Evolutionary conservation across 2,113 vertebrate species (phyloP).

Genomic region (Campylomormyrus numenius): DNA sequence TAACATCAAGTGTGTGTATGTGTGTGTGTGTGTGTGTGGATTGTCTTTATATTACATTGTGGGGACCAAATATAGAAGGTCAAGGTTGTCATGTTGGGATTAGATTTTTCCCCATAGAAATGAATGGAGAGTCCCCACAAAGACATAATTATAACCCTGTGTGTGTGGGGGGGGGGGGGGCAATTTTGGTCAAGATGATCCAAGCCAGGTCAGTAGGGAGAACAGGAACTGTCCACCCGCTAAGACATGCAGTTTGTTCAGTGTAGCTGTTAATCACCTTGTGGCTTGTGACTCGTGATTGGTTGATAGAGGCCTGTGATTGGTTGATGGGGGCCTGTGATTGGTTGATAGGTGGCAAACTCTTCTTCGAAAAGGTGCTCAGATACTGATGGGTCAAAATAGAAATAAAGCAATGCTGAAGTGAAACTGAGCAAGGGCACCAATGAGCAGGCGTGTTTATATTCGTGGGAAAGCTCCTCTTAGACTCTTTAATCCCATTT

Average conservation of each 20-base stretch:
- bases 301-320: slow-evolving; percentile 19
- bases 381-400: slow-evolving; percentile 23
- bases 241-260: too few species aligned
- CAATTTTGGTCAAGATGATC: background rate
- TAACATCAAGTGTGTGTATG: background rate
- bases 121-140: too few species aligned
- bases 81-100: too few species aligned
- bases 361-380: background rate
- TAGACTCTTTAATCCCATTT: slow-evolving; percentile 8
- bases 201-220: slow-evolving; percentile 15
- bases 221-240: background rate
- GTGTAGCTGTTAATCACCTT: background rate
- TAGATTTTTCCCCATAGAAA: too few species aligned
- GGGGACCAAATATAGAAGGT: too few species aligned
- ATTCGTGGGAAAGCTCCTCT: slow-evolving; percentile 33
- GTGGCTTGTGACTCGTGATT: too few species aligned
- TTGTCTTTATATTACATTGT: too few species aligned
- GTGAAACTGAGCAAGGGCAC: slow-evolving; percentile 35
- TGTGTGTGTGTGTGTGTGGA: background rate
- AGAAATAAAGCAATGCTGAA: slow-evolving; percentile 26
- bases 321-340: slow-evolving; percentile 21
- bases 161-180: background rate
- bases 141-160: too few species aligned
- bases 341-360: background rate
- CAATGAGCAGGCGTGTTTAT: slow-evolving; percentile 45